Conservation (phyloP, 2,113 vertebrate genomes). For the Pygoscelis adeliae region DNA sequence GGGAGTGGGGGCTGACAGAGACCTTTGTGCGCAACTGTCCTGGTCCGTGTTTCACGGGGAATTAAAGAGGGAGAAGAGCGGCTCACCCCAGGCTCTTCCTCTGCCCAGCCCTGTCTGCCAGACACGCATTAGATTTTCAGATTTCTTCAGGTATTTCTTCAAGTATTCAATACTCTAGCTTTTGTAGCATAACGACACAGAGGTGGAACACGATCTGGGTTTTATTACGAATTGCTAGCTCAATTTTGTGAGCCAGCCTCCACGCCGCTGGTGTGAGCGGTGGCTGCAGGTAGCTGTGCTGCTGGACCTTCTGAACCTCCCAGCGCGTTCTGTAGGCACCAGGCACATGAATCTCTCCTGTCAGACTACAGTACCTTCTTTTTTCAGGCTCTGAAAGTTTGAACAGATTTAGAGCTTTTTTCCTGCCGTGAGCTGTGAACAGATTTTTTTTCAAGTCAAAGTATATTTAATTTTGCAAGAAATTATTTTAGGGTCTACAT, state of each 20-base stretch:
- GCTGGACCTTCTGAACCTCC: neutral
- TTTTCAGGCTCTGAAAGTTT: neutral
- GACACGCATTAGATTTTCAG: neutral
- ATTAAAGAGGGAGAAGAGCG: neutral
- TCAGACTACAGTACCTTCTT: neutral
- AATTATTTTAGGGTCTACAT: neutral
- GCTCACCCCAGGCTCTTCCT: neutral
- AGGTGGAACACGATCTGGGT: neutral
- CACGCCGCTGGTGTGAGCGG: accelerated
- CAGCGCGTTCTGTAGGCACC: neutral
- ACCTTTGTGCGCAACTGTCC: neutral
- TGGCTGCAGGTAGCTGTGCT: neutral
- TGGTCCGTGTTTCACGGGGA: neutral
- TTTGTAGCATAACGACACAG: neutral
- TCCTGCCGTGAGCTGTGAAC: neutral
- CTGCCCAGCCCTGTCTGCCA: neutral
- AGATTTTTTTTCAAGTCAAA: neutral
- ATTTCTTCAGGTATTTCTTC: neutral
- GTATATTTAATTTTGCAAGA: neutral
- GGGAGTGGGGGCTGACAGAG: neutral
- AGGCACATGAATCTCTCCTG: neutral
- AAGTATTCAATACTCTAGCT: neutral
- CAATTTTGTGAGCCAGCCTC: neutral
- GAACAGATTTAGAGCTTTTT: neutral
- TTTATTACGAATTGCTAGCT: neutral